Evolutionary conservation across 2,797 vertebrate species (phyloP).

Genomic region (Hoplostethus atlanticus): DNA sequence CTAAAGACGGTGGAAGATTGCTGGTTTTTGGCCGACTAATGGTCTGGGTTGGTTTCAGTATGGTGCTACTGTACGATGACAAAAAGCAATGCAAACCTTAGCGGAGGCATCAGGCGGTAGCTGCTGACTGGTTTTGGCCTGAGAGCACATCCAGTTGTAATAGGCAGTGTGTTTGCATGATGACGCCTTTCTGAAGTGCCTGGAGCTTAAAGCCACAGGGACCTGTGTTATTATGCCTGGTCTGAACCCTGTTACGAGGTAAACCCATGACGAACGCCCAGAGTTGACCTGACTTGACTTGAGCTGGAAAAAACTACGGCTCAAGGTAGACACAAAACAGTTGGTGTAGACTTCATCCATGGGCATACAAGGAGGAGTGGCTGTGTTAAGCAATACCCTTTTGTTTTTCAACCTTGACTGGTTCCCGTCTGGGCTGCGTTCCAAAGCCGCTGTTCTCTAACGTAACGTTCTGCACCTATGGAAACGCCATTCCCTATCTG

Average conservation of each 20-base stretch:
- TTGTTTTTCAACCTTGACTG: constrained; percentile 49
- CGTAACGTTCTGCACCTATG: constrained; percentile 35
- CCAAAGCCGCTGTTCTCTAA: constrained; percentile 54
- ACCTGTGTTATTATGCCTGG: constrained; percentile 64
- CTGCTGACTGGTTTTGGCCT: constrained; percentile 69
- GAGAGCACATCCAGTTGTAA: constrained; percentile 52
- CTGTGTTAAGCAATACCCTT: constrained; percentile 30
- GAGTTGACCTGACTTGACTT: constrained; percentile 49
- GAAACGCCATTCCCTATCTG: constrained; percentile 52
- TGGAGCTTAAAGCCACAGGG: constrained; percentile 68
- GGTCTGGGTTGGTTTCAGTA: constrained; percentile 36
- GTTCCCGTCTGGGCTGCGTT: constrained; percentile 52
- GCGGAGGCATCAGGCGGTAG: constrained; percentile 51
- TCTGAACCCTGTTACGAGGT: constrained; percentile 46
- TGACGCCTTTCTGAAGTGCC: constrained; percentile 77
- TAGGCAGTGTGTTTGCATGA: constrained; percentile 62
- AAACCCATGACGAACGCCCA: constrained; percentile 53
- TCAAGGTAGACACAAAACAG: constrained; percentile 15
- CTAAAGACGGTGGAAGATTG: constrained; percentile 34
- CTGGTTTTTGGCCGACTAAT: constrained; percentile 12
- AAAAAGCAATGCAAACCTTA: constrained; percentile 60
- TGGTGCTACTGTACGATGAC: constrained; percentile 63
- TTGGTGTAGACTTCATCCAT: constrained; percentile 51
- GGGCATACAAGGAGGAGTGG: constrained; percentile 25
- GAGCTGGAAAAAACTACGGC: not conserved